Conservation (phyloP, 2,797 vertebrate species). For the Cossypha dichroa region DNA sequence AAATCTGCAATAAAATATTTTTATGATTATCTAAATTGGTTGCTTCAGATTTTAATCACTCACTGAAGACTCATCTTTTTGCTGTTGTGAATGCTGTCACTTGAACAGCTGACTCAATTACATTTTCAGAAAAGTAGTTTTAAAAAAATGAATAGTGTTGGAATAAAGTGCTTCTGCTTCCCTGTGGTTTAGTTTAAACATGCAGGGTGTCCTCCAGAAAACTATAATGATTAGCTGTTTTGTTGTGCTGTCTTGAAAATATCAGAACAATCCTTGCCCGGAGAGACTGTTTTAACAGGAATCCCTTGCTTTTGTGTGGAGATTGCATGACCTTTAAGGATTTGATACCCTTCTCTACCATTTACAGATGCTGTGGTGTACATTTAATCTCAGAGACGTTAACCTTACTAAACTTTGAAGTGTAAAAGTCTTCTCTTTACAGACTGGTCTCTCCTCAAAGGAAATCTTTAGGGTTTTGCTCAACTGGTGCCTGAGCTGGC, state of each 20-base stretch:
- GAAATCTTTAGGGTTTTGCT: not conserved
- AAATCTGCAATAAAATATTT: not conserved
- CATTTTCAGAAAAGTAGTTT: not conserved
- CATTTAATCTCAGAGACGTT: not conserved
- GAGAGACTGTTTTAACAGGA: not conserved
- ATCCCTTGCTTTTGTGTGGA: not conserved
- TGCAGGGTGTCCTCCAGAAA: not conserved
- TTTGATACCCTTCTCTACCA: not conserved
- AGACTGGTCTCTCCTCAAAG: not conserved
- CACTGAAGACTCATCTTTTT: not conserved
- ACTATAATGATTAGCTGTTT: not conserved
- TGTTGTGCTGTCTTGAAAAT: not conserved
- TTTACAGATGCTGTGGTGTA: not conserved
- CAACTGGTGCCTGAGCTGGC: not conserved
- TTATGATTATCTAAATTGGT: not conserved
- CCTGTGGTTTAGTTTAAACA: not conserved
- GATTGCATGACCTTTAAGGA: not conserved
- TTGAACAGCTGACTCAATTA: constrained; percentile 13
- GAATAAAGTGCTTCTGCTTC: not conserved
- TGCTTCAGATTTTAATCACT: not conserved
- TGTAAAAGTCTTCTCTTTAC: not conserved
- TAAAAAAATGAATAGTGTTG: not conserved
- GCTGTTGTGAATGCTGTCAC: not conserved
- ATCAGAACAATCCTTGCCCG: not conserved
- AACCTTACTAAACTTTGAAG: not conserved